phyloP scores from a whole-genome alignment of 2,113 vertebrate genomes.

The Alectura lathami region DNA sequence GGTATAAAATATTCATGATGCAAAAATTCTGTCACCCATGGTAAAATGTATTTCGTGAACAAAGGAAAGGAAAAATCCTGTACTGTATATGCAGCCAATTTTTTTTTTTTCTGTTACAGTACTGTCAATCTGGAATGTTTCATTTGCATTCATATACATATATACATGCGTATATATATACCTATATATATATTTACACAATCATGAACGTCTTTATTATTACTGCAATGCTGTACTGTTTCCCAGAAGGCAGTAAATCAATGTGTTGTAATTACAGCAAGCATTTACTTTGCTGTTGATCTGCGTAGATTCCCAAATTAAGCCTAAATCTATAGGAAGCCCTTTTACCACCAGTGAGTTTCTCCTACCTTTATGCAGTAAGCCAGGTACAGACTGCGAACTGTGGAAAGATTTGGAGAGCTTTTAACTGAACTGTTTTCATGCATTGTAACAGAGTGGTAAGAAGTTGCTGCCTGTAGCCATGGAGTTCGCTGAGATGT shows the following conservation, averaged over 20 bases:
- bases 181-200: background rate
- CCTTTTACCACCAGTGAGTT: background rate
- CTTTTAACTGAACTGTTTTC: background rate
- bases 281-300: background rate
- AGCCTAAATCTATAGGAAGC: background rate
- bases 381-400: background rate
- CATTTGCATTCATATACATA: background rate
- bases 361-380: background rate
- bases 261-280: background rate
- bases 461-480: background rate
- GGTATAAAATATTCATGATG: slow-evolving; percentile 72
- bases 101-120: background rate
- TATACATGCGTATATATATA: background rate
- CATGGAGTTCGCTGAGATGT: background rate
- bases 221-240: background rate
- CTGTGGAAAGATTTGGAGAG: background rate
- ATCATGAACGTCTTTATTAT: background rate
- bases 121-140: slow-evolving; percentile 43
- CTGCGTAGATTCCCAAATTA: background rate
- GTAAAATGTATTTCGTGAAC: slow-evolving; percentile 54
- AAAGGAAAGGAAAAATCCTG: slow-evolving; percentile 38
- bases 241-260: slow-evolving; percentile 2
- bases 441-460: background rate
- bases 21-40: slow-evolving; percentile 65
- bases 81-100: background rate